Base-by-base conservation (phyloP, 2,797 vertebrate genomes). In the Chaetodon trifasciatus region DNA sequence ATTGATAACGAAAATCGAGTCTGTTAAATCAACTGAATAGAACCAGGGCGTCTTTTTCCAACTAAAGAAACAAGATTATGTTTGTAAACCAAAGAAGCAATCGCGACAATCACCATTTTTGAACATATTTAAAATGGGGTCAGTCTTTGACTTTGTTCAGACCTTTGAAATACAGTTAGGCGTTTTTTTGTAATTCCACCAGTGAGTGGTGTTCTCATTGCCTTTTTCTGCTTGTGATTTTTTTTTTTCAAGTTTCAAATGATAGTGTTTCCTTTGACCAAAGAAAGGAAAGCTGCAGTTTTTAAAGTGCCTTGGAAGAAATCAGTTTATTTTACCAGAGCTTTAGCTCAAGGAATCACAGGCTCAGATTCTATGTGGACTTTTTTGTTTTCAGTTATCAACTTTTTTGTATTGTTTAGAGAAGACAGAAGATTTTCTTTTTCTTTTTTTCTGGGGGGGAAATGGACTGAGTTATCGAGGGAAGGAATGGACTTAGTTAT, bases 401-500 rank as follows among this genome's bases (percentile, higher is more conserved):
- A 15, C 1, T 8, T 46, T 23, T 62, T 68, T 15, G 0, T 15
- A 52, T 60, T 46, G 16, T 16, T 23, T 85, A 71, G 52, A 46
- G 82, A 85, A 86, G 78, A 85, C 19, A 1, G 80, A 87, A 84
- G 82, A 78, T 53, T 76, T 80, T 16, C 24, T 28, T 28, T 70
- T 62, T 32, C 24, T 28, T 28, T 70, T 62, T 32, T 23, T 6
- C 4, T 0, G 0, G 2, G 40, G 60, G 32, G 42, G 1, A 50
- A 66, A 86, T 86, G 88, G 91, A 92, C 89, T 91, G 80, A 84
- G 86, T 85, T 82, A 57, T 40, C 61, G 8, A 23, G 44, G 42
- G 67, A 72, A 39, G 47, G 1, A 86, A 88, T 83, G 91, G 91
- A 93, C 91, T 89, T 71, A 88, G 90, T 81, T 84, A 81, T 82